These are phyloP conservation scores for Porites divaricata DNA, from an alignment of 92 coral and sea anemone genomes.

Conservation along the genomic window DNA sequence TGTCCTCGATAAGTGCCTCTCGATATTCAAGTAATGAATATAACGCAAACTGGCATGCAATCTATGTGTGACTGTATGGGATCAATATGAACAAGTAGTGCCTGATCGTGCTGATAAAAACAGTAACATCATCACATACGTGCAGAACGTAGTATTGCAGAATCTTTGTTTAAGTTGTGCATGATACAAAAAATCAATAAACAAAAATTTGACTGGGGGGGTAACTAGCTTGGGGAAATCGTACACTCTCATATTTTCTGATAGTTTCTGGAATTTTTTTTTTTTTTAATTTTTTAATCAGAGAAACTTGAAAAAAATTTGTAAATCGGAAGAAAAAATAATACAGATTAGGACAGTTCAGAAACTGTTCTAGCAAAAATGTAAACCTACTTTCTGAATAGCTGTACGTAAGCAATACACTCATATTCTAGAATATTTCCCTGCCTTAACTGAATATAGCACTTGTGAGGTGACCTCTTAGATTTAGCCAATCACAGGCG, in stretches of 20 bases:
- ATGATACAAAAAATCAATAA: no score
- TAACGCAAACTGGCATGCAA: neutral
- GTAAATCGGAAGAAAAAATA: no score
- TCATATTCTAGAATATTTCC: neutral
- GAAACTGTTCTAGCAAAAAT: neutral
- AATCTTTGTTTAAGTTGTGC: no score
- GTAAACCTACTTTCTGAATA: neutral
- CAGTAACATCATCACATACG: neutral
- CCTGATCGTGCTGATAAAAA: neutral
- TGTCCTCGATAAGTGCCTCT: neutral
- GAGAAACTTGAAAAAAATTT: neutral
- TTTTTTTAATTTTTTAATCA: neutral
- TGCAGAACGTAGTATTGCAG: neutral
- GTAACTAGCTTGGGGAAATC: neutral
- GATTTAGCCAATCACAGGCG: conserved; percentile 23
- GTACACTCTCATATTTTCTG: neutral
- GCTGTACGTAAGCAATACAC: neutral
- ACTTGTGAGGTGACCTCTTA: neutral
- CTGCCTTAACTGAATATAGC: neutral
- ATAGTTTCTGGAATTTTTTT: neutral
- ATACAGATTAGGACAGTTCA: neutral
- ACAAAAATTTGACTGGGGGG: neutral
- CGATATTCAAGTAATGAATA: conserved; percentile 8
- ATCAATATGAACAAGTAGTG: neutral
- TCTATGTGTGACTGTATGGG: neutral